Percentiles rank a stretch among this genome's conserved stretches.
phyloP scores from a whole-genome alignment of 2,113 vertebrate species.

The Ceratotherium simum region DNA sequence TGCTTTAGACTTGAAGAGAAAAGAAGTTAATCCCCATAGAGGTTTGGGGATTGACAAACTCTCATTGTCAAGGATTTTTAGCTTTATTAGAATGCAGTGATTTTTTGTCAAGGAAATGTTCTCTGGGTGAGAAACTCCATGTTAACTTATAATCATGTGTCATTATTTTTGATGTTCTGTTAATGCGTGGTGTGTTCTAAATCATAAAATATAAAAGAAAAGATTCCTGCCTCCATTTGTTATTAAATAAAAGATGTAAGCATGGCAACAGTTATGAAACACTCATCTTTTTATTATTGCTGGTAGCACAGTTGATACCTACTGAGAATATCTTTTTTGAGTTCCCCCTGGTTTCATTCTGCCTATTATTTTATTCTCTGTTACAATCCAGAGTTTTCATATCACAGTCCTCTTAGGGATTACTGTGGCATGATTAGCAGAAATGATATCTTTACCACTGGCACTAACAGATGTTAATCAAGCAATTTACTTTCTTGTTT shows the following conservation, averaged over 20 bases:
- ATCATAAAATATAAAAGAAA: background rate
- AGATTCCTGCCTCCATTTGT: background rate
- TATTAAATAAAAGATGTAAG: background rate
- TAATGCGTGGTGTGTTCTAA: background rate
- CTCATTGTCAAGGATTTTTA: background rate
- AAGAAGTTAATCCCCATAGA: background rate
- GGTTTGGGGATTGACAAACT: background rate
- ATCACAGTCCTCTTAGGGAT: background rate
- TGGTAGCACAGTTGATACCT: background rate
- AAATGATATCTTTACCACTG: background rate
- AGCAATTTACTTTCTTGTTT: background rate
- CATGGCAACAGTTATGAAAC: background rate
- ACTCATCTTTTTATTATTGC: background rate
- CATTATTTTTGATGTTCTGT: background rate
- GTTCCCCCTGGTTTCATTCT: background rate
- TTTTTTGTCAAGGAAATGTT: background rate
- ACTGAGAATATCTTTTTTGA: background rate
- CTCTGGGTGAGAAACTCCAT: background rate
- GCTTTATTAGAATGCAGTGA: background rate
- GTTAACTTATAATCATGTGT: background rate
- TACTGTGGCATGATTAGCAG: background rate
- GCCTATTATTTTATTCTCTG: background rate
- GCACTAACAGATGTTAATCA: background rate
- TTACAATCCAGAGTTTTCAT: background rate
- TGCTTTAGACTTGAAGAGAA: background rate